Evolutionary conservation across 2,888 invertebrate species (phyloP).

Genomic region (Sabatieria punctata): DNA sequence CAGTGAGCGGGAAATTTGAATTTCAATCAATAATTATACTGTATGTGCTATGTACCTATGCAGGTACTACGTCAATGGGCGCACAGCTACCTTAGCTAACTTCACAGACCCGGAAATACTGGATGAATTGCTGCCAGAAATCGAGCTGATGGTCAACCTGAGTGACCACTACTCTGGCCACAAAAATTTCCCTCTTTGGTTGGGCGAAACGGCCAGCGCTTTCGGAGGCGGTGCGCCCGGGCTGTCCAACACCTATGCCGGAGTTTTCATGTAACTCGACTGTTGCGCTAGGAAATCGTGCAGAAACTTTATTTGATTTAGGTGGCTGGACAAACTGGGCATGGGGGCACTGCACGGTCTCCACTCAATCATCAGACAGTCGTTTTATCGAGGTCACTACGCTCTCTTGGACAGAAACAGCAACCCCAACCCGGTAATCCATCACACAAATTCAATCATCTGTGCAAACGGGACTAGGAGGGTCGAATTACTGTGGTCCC

Average conservation of each 20-base stretch:
- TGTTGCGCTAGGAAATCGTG: too few relatives aligned
- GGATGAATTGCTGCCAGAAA: neutral
- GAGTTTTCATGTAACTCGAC: slow-evolving; percentile 10
- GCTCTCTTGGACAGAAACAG: neutral
- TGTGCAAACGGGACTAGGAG: too few relatives aligned
- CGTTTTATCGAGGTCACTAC: neutral
- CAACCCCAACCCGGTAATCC: neutral
- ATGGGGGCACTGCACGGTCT: neutral
- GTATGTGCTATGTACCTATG: neutral
- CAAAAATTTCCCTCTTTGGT: neutral
- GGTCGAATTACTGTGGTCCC: too few relatives aligned
- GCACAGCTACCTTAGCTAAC: neutral
- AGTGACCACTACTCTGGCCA: neutral
- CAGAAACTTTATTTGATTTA: neutral
- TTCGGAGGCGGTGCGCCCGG: slow-evolving; percentile 7
- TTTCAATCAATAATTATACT: too few relatives aligned
- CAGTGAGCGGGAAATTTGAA: too few relatives aligned
- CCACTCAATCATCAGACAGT: neutral
- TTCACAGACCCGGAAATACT: neutral
- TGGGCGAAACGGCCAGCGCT: slow-evolving; percentile 7
- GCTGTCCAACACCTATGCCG: slow-evolving; percentile 6
- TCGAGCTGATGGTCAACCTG: neutral
- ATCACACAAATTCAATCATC: too few relatives aligned
- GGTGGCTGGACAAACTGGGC: neutral
- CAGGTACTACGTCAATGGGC: slow-evolving; percentile 6